Evolutionary conservation across 2,888 invertebrate species (phyloP).

Genomic region (Nomada ruficornis): DNA sequence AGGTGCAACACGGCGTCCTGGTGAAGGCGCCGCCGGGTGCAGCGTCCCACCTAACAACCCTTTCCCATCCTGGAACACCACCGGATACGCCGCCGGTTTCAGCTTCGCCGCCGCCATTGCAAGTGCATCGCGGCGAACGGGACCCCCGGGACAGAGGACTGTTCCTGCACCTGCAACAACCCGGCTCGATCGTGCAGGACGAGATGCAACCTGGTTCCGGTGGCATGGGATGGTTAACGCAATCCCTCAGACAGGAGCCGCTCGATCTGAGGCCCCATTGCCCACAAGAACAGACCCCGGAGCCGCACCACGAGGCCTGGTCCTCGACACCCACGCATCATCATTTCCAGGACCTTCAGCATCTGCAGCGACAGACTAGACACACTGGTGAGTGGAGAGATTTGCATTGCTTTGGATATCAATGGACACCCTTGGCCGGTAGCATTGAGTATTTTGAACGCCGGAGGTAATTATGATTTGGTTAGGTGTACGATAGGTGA

Average conservation of each 20-base stretch:
- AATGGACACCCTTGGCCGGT: too few species aligned
- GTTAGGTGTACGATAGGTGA: too few species aligned
- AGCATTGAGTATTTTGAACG: background rate
- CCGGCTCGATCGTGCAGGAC: conserved; percentile 72
- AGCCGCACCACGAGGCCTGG: conserved; percentile 80
- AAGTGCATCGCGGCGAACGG: conserved; percentile 77
- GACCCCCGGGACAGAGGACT: conserved; percentile 77
- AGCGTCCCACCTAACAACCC: conserved; percentile 79
- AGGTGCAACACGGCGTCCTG: conserved; percentile 82
- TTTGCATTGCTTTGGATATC: background rate
- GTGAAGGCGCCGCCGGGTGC: conserved; percentile 82
- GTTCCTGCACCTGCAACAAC: conserved; percentile 81
- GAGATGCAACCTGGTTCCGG: conserved; percentile 79
- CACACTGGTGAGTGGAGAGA: conserved; percentile 70
- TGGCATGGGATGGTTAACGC: conserved; percentile 92
- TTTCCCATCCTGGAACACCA: conserved; percentile 90
- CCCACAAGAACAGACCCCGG: conserved; percentile 85
- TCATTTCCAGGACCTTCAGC: conserved; percentile 80
- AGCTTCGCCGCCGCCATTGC: conserved; percentile 86
- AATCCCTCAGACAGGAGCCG: conserved; percentile 90
- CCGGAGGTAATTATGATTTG: too few species aligned
- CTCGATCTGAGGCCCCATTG: conserved; percentile 92
- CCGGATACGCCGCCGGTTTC: conserved; percentile 93
- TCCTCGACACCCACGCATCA: conserved; percentile 76
- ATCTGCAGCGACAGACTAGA: conserved; percentile 78